Conservation (phyloP, 2,888 invertebrate genomes). For the Quadriops clusia region DNA sequence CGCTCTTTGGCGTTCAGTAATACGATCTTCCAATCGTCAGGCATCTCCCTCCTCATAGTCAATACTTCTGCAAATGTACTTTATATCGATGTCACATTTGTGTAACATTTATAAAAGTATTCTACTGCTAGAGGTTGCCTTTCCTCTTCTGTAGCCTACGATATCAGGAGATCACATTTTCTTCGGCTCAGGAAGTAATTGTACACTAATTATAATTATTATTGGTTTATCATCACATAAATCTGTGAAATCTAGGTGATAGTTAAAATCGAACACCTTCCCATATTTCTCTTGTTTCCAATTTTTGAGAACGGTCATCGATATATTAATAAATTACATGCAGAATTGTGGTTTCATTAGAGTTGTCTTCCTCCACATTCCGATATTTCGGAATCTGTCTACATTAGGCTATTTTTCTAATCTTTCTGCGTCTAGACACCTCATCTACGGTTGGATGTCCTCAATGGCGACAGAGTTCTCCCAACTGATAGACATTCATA, state of each 20-base stretch:
- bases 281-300: not conserved
- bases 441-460: conserved; percentile 1
- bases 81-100: not conserved
- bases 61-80: not conserved
- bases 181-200: not conserved
- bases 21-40: not conserved
- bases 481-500: not conserved
- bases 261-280: not conserved
- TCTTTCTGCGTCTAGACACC: not conserved
- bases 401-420: not conserved
- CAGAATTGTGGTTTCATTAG: not conserved
- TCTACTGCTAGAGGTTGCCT: not conserved
- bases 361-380: not conserved
- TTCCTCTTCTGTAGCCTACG: not conserved
- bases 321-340: not conserved
- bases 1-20: not conserved
- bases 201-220: too few relatives aligned
- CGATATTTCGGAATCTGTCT: not conserved
- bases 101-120: not conserved
- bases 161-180: not conserved
- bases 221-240: conserved; percentile 2
- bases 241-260: not conserved
- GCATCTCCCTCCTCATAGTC: not conserved
- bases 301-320: not conserved
- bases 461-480: not conserved